Evolutionary conservation across 2,888 invertebrate genomes (phyloP), one percentile per base, ranked within the genome.

Genomic region (Leptinotarsa tumamoca): DNA sequence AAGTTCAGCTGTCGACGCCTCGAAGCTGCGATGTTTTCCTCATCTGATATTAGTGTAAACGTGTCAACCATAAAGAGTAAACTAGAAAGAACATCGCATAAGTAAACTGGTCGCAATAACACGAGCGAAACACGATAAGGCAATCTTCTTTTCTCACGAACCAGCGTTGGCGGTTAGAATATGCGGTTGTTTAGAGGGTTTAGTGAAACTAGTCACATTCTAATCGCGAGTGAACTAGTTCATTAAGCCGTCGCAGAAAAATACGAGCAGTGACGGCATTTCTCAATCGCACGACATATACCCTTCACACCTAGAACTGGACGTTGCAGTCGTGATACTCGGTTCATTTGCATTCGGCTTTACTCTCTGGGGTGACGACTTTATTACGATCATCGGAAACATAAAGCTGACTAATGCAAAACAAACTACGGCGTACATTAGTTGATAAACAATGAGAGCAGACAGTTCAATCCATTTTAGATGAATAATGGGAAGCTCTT

Each of bases 141-240:
- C 86, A 83, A 84, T 85, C 84, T 84, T 81, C 81, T 80, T 83
- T 84, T 82, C 84, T 85, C 85, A 85, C 85, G 85, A 84, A 85
- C 83, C 82, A 76, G 83, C 81, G 78, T 80, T 78, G 76, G 77
- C 75, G 77, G 76, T 78, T 78, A 80, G 81, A 80, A 68, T 72
- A 77, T 79, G 78, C 68, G 49, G 27, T 54, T 23, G 27, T 66
- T 33, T 14, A 52, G 17, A 61, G 69, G 63, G 51, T 49, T 43
- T 50, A 5, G 33, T 17, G 69, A 17, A 3, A 43, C 14, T 10
- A 13, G 56, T 4, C 3, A 70, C 70, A 61, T 14, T 58, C 70
- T 70, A 15, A 33, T 81, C 79, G 81, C 23, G 50, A 67, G 49
- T 75, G 81, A 82, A 83, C 84, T 81, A 81, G 84, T 85, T 84